Conservation (phyloP, 2,797 vertebrate genomes). For the Eidolon dupreanum region DNA sequence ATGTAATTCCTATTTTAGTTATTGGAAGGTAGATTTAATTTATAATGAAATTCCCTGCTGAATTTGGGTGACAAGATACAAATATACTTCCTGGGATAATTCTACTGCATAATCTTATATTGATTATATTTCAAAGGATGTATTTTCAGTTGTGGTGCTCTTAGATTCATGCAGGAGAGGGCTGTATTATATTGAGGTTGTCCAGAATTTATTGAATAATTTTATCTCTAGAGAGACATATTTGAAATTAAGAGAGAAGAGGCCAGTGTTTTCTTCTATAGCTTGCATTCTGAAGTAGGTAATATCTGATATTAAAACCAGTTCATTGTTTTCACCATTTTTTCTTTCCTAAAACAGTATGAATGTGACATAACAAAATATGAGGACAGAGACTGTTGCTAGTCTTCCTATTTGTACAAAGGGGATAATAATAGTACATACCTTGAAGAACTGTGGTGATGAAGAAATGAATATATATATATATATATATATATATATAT, state of each 20-base stretch:
- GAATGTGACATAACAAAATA: neutral
- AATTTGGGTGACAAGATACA: conserved; percentile 17
- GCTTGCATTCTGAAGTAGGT: conserved; percentile 15
- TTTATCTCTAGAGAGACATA: conserved; percentile 43
- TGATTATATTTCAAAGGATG: conserved; percentile 56
- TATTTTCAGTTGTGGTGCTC: neutral
- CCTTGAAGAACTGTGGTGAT: neutral
- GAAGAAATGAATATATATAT: neutral
- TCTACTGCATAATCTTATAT: conserved; percentile 46
- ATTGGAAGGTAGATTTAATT: conserved; percentile 20
- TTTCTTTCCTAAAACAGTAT: neutral
- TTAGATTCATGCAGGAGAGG: neutral
- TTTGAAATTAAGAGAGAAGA: conserved; percentile 48
- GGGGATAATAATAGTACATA: neutral
- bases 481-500: too few species aligned
- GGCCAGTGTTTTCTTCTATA: neutral
- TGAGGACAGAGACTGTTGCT: neutral
- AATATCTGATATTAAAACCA: neutral
- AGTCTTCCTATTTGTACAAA: neutral
- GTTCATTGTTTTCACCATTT: neutral
- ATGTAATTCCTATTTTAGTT: conserved; percentile 33
- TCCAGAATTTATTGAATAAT: conserved; percentile 20
- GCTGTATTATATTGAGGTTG: neutral
- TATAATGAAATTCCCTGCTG: conserved; percentile 41
- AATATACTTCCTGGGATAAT: neutral